Percentiles rank a stretch among this genome's conserved stretches.
These are phyloP conservation scores for Tetramorium alpestre DNA, from an alignment of 1,140 invertebrate species.

Conservation along the genomic window DNA sequence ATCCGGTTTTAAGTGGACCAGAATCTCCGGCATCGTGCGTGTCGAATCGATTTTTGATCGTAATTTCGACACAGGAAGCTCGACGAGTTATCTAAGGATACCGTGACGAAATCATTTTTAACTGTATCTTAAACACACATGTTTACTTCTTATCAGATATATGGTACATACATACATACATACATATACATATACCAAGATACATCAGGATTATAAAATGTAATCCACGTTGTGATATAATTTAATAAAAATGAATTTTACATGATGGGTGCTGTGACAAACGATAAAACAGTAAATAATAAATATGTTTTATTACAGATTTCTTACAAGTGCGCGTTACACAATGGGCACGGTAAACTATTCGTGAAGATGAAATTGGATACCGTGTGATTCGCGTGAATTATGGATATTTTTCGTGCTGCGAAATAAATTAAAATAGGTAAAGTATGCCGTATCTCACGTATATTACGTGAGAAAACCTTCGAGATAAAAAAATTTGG, in stretches of 20 bases:
- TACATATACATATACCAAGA: not conserved
- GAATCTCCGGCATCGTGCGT: conserved; percentile 9
- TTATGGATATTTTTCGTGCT: not conserved
- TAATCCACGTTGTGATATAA: too few relatives aligned
- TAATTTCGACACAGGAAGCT: conserved; percentile 44
- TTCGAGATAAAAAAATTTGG: too few relatives aligned
- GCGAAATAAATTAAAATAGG: conserved; percentile 13
- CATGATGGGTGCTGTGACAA: not conserved
- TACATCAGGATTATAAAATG: not conserved
- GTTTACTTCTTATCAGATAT: not conserved
- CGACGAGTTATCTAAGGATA: not conserved
- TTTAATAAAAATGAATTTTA: not conserved
- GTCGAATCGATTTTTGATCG: conserved; percentile 55
- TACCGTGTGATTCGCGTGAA: not conserved
- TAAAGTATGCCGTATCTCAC: not conserved
- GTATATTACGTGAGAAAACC: too few relatives aligned
- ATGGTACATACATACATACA: too few relatives aligned
- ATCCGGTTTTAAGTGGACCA: conserved; percentile 40
- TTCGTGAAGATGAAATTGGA: not conserved
- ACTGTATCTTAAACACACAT: not conserved
- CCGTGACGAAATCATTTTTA: conserved; percentile 22
- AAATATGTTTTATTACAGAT: conserved; percentile 56
- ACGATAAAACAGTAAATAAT: not conserved
- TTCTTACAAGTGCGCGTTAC: conserved; percentile 58
- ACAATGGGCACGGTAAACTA: not conserved